Conservation (phyloP, 2,113 vertebrate species). For the Drymodes brunneopygia region DNA sequence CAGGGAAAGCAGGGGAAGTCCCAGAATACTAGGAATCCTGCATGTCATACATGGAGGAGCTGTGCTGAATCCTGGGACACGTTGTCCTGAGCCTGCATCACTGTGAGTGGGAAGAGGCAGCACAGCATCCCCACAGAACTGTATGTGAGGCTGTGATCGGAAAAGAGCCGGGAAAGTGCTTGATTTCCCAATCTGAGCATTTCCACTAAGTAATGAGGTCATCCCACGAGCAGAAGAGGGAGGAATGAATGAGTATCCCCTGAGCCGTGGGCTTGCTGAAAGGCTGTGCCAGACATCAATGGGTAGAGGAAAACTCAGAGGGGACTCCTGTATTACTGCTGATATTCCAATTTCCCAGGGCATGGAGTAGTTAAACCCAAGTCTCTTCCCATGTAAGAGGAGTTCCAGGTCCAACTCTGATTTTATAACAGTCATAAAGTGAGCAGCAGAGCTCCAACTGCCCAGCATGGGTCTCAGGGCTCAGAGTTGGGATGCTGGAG, state of each 20-base stretch:
- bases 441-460: not conserved
- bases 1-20: not conserved
- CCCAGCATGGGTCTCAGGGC: not conserved
- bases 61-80: not conserved
- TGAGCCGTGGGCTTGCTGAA: accelerated
- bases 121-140: accelerated
- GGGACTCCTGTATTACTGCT: not conserved
- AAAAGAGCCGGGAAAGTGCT: not conserved
- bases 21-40: not conserved
- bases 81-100: accelerated
- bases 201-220: not conserved
- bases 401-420: not conserved
- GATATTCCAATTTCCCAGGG: not conserved
- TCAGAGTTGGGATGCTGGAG: not conserved
- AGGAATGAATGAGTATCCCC: not conserved
- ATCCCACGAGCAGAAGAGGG: accelerated
- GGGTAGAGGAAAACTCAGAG: accelerated
- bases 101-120: not conserved
- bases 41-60: accelerated
- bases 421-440: not conserved
- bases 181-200: not conserved
- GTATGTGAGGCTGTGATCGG: accelerated
- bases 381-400: not conserved
- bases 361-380: accelerated
- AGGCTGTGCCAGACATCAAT: accelerated